These are phyloP conservation scores for Diglossa brunneiventris DNA, from an alignment of 2,113 vertebrate genomes.

Conservation along the genomic window DNA sequence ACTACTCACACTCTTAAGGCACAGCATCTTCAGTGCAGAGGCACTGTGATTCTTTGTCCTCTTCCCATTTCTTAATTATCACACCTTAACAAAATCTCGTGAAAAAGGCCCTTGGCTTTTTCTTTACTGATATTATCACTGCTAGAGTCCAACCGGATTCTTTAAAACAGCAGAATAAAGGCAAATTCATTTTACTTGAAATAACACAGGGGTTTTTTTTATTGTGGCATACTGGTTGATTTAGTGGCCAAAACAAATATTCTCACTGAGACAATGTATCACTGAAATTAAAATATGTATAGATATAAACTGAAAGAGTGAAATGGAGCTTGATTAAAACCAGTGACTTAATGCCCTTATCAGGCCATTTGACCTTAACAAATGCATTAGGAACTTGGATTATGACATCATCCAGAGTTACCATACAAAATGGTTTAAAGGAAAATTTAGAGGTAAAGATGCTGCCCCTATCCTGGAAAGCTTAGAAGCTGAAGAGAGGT, in stretches of 20 bases:
- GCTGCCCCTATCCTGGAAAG: neutral
- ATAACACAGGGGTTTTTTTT: neutral
- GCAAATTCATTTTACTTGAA: neutral
- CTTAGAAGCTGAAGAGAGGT: neutral
- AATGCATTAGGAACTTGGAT: neutral
- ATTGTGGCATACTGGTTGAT: neutral
- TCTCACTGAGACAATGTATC: neutral
- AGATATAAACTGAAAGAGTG: neutral
- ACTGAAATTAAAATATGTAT: neutral
- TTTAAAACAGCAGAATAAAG: neutral
- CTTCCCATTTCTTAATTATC: slow-evolving; percentile 8
- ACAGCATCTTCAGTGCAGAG: neutral
- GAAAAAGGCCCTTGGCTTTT: neutral
- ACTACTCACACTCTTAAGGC: slow-evolving; percentile 1
- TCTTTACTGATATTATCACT: neutral
- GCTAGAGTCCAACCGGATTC: neutral
- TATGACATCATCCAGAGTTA: neutral
- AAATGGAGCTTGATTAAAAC: neutral
- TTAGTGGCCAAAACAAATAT: neutral
- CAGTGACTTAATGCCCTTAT: neutral
- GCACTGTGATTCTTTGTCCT: neutral
- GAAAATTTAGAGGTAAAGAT: neutral
- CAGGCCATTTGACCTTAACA: neutral
- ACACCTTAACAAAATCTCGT: neutral
- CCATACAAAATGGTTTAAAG: neutral